Evolutionary conservation across 2,888 invertebrate genomes (phyloP).

Genomic region (Octodonta nipae): DNA sequence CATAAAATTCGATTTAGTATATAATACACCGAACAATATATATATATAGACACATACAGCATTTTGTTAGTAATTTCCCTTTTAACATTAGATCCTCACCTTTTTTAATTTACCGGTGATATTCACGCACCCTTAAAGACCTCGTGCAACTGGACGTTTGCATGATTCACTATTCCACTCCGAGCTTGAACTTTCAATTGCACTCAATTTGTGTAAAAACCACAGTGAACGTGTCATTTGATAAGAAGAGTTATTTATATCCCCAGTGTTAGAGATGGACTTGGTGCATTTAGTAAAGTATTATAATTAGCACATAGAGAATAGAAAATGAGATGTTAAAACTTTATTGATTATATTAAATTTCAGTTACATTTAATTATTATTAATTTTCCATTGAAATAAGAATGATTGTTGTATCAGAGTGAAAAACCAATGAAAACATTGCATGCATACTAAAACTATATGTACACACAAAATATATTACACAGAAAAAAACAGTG

Average conservation of each 20-base stretch:
- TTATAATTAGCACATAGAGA: constrained; percentile 18
- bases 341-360: constrained; percentile 11
- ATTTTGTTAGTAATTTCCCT: too few relatives aligned
- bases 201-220: constrained; percentile 8
- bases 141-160: too few relatives aligned
- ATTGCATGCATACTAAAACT: constrained; percentile 12
- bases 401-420: too few relatives aligned
- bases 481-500: constrained; percentile 11
- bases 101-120: too few relatives aligned
- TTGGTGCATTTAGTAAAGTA: constrained; percentile 16
- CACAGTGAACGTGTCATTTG: constrained; percentile 13
- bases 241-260: constrained; percentile 15
- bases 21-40: too few relatives aligned
- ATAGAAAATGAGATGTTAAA: constrained; percentile 13
- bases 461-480: constrained; percentile 5
- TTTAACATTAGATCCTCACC: too few relatives aligned
- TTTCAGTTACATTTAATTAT: constrained; percentile 11
- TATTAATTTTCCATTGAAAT: constrained; percentile 3
- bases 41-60: too few relatives aligned
- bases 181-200: background rate
- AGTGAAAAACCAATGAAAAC: constrained; percentile 9
- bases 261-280: constrained; percentile 10
- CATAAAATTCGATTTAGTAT: too few relatives aligned
- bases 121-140: too few relatives aligned
- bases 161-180: background rate